Conservation (phyloP, 1,140 invertebrate species). For the Ericerus pela region DNA sequence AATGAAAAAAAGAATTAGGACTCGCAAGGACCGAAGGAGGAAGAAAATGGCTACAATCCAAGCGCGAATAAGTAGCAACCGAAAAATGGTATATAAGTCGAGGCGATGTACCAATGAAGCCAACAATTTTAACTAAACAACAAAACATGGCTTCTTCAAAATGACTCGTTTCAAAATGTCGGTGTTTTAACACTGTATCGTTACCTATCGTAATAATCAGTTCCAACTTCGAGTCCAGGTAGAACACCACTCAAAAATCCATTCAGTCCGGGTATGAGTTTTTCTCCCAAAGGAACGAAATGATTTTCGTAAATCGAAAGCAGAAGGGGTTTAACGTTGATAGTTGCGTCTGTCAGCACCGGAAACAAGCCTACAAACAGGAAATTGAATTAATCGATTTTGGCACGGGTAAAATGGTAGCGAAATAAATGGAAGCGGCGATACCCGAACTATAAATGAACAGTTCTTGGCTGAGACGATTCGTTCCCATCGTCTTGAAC, state of each 20-base stretch:
- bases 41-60: too few relatives aligned
- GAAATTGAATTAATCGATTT: conserved; percentile 7
- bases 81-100: too few relatives aligned
- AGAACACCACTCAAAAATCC: conserved; percentile 74
- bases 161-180: not conserved
- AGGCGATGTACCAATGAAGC: too few relatives aligned
- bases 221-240: conserved; percentile 77
- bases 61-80: too few relatives aligned
- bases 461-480: conserved; percentile 63
- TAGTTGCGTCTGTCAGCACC: conserved; percentile 72
- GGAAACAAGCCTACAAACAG: conserved; percentile 65
- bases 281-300: conserved; percentile 69
- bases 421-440: conserved; percentile 10
- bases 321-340: conserved; percentile 72
- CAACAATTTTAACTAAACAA: too few relatives aligned
- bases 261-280: conserved; percentile 66
- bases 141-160: too few relatives aligned
- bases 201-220: conserved; percentile 73
- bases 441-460: conserved; percentile 71
- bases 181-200: not conserved
- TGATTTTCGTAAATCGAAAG: conserved; percentile 82
- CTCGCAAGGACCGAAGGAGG: too few relatives aligned
- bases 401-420: not conserved
- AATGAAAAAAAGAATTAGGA: too few relatives aligned
- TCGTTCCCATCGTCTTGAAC: conserved; percentile 78